Percentiles rank a stretch among this genome's conserved stretches.
Conservation (phyloP, 2,113 vertebrate species). For the Grammomys dolichurus region DNA sequence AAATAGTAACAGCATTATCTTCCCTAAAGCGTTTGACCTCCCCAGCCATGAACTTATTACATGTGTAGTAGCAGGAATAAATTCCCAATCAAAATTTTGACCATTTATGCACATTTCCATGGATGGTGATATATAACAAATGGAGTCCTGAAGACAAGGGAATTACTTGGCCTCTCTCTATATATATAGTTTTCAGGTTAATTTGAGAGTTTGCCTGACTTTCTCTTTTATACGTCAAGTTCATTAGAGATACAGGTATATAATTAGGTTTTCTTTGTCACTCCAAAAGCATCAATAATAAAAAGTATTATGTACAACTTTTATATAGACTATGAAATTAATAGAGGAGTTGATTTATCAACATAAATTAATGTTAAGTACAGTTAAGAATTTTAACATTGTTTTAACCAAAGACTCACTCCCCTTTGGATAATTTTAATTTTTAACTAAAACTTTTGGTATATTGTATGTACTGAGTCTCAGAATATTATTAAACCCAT, state of each 20-base stretch:
- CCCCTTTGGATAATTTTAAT: not conserved
- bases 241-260: not conserved
- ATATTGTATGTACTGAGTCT: not conserved
- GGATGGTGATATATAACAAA: no score
- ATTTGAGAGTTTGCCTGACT: not conserved
- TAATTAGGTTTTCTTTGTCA: not conserved
- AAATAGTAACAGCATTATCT: no score
- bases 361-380: constrained; percentile 27
- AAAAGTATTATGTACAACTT: not conserved
- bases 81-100: not conserved
- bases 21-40: not conserved
- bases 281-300: not conserved
- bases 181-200: not conserved
- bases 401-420: not conserved
- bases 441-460: not conserved
- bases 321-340: not conserved
- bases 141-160: not conserved
- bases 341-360: not conserved
- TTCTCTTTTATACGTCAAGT: not conserved
- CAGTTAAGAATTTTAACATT: not conserved
- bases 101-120: not conserved
- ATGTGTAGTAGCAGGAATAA: no score
- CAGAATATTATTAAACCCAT: constrained; percentile 31
- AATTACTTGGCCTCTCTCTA: not conserved
- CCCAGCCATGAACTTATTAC: not conserved